Evolutionary conservation across 1,140 invertebrate genomes (phyloP), one percentile per base, ranked within the genome.

Genomic region (Leptoteleia sp.): DNA sequence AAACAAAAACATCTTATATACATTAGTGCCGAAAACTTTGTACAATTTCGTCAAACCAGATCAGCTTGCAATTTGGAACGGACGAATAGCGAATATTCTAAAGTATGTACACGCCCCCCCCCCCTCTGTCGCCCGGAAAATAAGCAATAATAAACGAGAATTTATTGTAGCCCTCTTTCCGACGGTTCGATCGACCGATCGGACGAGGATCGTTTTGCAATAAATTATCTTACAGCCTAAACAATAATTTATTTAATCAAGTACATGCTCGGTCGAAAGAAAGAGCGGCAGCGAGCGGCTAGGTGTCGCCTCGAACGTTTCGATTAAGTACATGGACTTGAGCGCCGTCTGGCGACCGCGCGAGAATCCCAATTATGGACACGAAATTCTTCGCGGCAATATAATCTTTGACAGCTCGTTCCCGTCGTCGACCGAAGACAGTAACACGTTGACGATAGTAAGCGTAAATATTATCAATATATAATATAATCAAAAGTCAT

Each of bases 401-500:
- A 70, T 75, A 67, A 64, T 68, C 54, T 76, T 72, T 76, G 71
- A 72, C 48, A 22, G 55, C 71, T 80, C 78, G 42, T 52, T 76
- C 22, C 55, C 55, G 33, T 48, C 67, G 62, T 35, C 67, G 54
- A 65, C 45, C 61, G 54, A 70, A 76, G 71, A 76, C 76, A 70
- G 54, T 79, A 80, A 72, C 71, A 68, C 67, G 48, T 76, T 80
- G 65, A 80, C 67, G 45, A 80, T 65, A 75, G 43, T 79, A 79
- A 79, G 76, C 77, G 77, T 79, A 79, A 76, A 80, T 79, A 79
- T 79, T 72, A 79, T 79, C 70, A 75, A 79, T 75, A 75, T 78
- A 73, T 73, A 70, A 73, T n/a, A n/a, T 73, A 79, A 79, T 75
- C 38, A 70, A 79, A 79, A 68, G 64, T 68, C 33, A 70, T 61